A percentile compares a stretch with the other conserved stretches of the same genome.
Evolutionary conservation across 2,797 vertebrate species (phyloP).

Genomic region (Allenopithecus nigroviridis): DNA sequence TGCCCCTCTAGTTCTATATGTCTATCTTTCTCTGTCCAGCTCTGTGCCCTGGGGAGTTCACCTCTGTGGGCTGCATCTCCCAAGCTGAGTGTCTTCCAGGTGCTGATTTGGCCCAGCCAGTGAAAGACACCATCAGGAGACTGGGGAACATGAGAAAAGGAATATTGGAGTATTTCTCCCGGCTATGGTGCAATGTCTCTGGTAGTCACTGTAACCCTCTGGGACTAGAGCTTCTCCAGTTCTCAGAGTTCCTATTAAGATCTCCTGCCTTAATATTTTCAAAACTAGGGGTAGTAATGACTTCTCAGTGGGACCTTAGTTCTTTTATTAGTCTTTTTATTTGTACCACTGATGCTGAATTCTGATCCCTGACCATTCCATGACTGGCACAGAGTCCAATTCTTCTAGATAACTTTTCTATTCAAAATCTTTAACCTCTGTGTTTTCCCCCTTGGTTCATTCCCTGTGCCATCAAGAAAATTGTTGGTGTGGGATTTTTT

Average conservation of each 20-base stretch:
- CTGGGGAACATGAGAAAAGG: background rate
- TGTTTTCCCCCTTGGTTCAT: background rate
- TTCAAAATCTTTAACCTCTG: background rate
- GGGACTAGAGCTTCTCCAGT: background rate
- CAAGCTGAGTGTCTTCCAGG: accelerated
- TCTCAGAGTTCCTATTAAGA: background rate
- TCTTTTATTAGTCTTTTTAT: background rate
- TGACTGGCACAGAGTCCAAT: background rate
- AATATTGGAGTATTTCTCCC: background rate
- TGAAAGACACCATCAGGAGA: background rate
- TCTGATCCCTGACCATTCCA: background rate
- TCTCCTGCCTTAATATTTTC: background rate
- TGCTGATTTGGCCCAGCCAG: background rate
- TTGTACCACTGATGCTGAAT: background rate
- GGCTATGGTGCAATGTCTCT: background rate
- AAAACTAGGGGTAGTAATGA: background rate
- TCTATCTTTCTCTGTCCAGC: background rate
- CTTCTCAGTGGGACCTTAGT: background rate
- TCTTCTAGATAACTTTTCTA: background rate
- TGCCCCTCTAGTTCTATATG: background rate
- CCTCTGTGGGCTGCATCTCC: background rate
- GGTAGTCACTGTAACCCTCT: background rate
- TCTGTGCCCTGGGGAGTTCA: background rate
- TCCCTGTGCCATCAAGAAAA: background rate
- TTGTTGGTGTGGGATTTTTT: background rate